These are phyloP conservation scores for Athetis lepigone DNA, from an alignment of 2,888 invertebrate genomes.

Conservation along the genomic window DNA sequence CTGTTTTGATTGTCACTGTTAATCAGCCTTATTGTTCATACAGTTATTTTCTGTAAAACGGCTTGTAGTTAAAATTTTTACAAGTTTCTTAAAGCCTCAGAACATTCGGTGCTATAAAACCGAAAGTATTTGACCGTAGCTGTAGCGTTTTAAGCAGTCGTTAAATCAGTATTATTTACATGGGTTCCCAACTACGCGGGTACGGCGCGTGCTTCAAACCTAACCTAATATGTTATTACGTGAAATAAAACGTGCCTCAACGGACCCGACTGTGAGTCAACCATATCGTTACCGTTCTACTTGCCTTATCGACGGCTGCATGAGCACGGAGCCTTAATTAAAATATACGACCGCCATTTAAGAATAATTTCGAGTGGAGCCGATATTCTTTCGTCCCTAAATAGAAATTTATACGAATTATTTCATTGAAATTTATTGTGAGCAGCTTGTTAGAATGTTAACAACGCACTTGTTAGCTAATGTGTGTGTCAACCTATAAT, in stretches of 20 bases:
- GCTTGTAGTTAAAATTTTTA: background rate
- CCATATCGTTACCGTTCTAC: slow-evolving; percentile 73
- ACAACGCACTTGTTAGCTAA: slow-evolving; percentile 25
- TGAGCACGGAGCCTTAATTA: slow-evolving; percentile 84
- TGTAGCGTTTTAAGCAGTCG: slow-evolving; percentile 76
- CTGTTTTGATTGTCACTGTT: too few relatives aligned
- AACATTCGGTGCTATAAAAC: slow-evolving; percentile 56
- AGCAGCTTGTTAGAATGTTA: slow-evolving; percentile 39
- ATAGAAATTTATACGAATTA: slow-evolving; percentile 78
- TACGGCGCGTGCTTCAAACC: slow-evolving; percentile 74
- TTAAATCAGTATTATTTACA: slow-evolving; percentile 84
- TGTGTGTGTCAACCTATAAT: slow-evolving; percentile 3
- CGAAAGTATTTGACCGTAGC: slow-evolving; percentile 63
- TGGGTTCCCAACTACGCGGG: slow-evolving; percentile 75
- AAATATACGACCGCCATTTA: slow-evolving; percentile 86
- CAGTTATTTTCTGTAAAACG: background rate
- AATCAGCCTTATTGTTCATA: too few relatives aligned
- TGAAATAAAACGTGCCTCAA: slow-evolving; percentile 84
- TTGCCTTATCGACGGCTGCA: slow-evolving; percentile 82
- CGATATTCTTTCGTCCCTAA: slow-evolving; percentile 75
- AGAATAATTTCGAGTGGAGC: slow-evolving; percentile 78
- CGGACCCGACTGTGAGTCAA: slow-evolving; percentile 69
- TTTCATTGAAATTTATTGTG: slow-evolving; percentile 74
- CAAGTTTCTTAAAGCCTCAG: background rate
- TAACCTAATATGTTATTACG: slow-evolving; percentile 87